Conservation (phyloP, 2,888 invertebrate species). For the Amorpha juglandis region DNA sequence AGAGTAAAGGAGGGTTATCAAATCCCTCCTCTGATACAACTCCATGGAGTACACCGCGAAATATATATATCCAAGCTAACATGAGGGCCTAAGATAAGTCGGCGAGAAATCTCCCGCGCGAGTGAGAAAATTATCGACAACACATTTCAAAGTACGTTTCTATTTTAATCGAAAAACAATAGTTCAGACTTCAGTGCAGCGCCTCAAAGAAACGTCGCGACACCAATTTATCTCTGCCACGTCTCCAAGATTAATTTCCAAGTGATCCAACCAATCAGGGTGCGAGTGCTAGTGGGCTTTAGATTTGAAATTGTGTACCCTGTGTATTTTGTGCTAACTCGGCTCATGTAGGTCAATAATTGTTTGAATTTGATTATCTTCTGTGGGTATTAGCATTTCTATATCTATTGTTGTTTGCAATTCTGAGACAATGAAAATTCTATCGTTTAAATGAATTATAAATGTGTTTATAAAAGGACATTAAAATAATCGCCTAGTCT, state of each 20-base stretch:
- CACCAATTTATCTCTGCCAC: slow-evolving; percentile 6
- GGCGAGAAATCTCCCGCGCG: no score
- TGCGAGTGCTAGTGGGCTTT: neutral
- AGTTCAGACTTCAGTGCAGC: neutral
- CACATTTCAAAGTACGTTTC: neutral
- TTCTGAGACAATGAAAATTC: no score
- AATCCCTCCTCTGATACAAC: no score
- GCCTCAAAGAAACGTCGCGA: neutral
- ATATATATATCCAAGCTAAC: no score
- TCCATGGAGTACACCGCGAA: no score
- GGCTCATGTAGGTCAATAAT: slow-evolving; percentile 16
- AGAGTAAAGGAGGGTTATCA: no score
- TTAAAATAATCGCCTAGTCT: no score
- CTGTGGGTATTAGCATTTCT: neutral
- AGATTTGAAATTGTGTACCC: slow-evolving; percentile 1
- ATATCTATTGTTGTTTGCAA: neutral
- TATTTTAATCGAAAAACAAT: neutral
- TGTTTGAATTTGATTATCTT: slow-evolving; percentile 20
- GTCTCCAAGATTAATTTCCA: slow-evolving; percentile 16
- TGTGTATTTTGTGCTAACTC: neutral
- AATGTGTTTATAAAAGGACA: no score
- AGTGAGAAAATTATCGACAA: no score
- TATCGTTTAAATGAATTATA: no score
- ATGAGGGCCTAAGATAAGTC: no score
- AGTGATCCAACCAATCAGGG: slow-evolving; percentile 11